A percentile compares a stretch with the other conserved stretches of the same genome.
Conservation (phyloP, 2,888 invertebrate species). For the Polylopha cassiicola region DNA sequence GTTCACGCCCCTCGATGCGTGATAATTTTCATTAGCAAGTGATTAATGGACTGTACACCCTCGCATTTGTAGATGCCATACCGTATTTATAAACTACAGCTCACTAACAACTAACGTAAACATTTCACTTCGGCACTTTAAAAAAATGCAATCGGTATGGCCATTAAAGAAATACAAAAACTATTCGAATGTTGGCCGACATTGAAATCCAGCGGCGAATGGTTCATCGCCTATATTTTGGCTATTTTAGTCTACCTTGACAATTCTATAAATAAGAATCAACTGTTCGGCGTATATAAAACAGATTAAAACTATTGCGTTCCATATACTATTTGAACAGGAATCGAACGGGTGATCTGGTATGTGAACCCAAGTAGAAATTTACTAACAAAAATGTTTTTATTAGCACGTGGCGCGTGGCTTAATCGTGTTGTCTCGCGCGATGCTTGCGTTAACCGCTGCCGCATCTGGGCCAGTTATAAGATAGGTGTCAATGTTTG, state of each 20-base stretch:
- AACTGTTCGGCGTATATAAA: too few relatives aligned
- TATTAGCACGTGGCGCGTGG: slow-evolving; percentile 36
- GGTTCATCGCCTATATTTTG: slow-evolving; percentile 37
- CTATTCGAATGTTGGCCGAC: slow-evolving; percentile 47
- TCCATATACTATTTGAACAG: too few relatives aligned
- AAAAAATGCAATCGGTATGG: too few relatives aligned
- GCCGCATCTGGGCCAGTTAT: slow-evolving; percentile 57
- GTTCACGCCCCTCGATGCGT: slow-evolving; percentile 40
- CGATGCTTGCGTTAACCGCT: slow-evolving; percentile 47
- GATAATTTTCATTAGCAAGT: slow-evolving; percentile 41
- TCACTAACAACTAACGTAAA: too few relatives aligned
- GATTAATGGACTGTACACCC: slow-evolving; percentile 29
- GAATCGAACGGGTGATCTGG: too few relatives aligned
- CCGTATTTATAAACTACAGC: slow-evolving; percentile 6
- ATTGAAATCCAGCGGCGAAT: too few relatives aligned
- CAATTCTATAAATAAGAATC: too few relatives aligned
- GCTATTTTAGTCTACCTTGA: slow-evolving; percentile 44
- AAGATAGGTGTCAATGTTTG: slow-evolving; percentile 69
- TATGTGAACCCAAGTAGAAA: too few relatives aligned
- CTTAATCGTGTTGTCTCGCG: slow-evolving; percentile 23
- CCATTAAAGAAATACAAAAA: slow-evolving; percentile 33
- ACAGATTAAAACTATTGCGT: too few relatives aligned
- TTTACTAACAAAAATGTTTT: slow-evolving; percentile 8
- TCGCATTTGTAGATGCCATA: slow-evolving; percentile 17
- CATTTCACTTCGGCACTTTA: too few relatives aligned